phyloP scores from a whole-genome alignment of 2,797 vertebrate genomes.

The Halcyon badia region DNA sequence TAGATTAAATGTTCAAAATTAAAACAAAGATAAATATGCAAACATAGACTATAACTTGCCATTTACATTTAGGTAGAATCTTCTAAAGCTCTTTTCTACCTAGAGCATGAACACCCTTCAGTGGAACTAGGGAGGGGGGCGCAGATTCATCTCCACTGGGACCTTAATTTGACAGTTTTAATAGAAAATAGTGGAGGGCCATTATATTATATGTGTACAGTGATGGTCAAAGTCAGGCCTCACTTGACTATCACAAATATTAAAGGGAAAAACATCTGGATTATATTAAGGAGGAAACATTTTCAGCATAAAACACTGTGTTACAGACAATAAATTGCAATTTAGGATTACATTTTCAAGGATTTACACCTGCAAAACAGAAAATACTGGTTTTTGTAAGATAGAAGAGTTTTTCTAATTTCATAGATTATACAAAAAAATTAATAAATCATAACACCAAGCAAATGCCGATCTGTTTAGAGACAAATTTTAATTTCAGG shows the following conservation, averaged over 20 bases:
- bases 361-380: neutral
- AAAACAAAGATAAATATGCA: neutral
- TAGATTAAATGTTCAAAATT: neutral
- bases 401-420: neutral
- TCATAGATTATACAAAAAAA: neutral
- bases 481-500: neutral
- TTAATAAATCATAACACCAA: neutral
- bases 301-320: neutral
- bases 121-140: accelerated
- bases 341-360: neutral
- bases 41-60: neutral
- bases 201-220: neutral
- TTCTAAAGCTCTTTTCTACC: neutral
- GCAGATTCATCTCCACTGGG: neutral
- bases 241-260: neutral
- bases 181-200: neutral
- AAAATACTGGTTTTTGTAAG: neutral
- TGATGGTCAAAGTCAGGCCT: neutral
- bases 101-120: neutral
- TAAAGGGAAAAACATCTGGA: neutral
- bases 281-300: neutral
- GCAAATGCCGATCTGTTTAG: neutral
- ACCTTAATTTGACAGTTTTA: neutral
- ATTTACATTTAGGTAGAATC: neutral
- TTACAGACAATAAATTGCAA: neutral